These are phyloP conservation scores for Colistium nudipinnis DNA, from an alignment of 2,113 vertebrate species.

Conservation along the genomic window DNA sequence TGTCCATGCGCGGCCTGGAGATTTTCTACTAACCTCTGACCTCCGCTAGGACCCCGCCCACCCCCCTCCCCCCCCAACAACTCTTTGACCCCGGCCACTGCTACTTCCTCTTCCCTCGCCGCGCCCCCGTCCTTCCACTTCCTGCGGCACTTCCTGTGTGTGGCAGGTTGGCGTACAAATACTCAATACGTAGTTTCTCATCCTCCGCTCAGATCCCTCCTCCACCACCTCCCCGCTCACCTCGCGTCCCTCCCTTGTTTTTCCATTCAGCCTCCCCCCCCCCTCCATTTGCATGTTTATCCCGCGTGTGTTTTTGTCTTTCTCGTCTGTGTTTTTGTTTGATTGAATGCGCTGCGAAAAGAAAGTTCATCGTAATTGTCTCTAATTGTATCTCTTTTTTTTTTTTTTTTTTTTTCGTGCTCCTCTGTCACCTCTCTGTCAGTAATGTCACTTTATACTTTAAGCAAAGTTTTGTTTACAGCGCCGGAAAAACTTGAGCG, in stretches of 20 bases:
- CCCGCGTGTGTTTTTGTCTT: slow-evolving; percentile 38
- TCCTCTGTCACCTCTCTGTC: slow-evolving; percentile 64
- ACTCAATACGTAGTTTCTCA: slow-evolving; percentile 67
- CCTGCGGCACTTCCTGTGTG: slow-evolving; percentile 79
- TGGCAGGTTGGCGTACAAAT: slow-evolving; percentile 81
- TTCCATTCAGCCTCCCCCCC: slow-evolving; percentile 42
- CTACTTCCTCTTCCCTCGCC: slow-evolving; percentile 71
- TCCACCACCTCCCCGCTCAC: slow-evolving; percentile 40
- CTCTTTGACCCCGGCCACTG: slow-evolving; percentile 69
- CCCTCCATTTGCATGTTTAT: slow-evolving; percentile 67
- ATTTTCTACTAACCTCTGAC: slow-evolving; percentile 86
- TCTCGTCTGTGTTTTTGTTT: slow-evolving; percentile 34
- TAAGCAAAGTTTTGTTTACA: slow-evolving; percentile 47
- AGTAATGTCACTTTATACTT: slow-evolving; percentile 48
- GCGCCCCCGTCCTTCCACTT: slow-evolving; percentile 71
- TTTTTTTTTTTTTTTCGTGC: slow-evolving; percentile 35
- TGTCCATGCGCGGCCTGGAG: slow-evolving; percentile 85
- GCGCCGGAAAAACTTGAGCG: slow-evolving; percentile 18
- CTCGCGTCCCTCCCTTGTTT: slow-evolving; percentile 50
- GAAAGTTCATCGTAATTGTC: slow-evolving; percentile 19
- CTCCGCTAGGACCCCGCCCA: slow-evolving; percentile 55
- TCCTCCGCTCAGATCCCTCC: slow-evolving; percentile 64
- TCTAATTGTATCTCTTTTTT: too few species aligned
- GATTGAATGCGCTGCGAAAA: slow-evolving; percentile 37
- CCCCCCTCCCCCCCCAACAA: slow-evolving; percentile 39